A percentile compares a stretch with the other conserved stretches of the same genome.
Conservation (phyloP, 2,888 invertebrate species). For the Hylaea fasciaria region DNA sequence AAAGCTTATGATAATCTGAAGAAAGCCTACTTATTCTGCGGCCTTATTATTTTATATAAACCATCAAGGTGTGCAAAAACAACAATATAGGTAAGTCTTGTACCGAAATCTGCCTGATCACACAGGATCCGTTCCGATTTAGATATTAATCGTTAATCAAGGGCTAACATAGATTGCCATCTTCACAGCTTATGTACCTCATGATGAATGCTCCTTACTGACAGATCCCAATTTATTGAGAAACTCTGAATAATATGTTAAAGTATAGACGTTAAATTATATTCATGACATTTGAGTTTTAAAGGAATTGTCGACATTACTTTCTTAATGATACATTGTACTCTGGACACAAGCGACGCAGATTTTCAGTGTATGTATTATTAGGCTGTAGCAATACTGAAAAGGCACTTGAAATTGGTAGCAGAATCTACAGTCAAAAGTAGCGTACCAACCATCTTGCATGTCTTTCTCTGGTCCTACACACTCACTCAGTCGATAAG, state of each 20-base stretch:
- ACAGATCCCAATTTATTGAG: slow-evolving; percentile 19
- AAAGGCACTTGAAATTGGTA: too few species aligned
- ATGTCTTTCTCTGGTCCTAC: too few species aligned
- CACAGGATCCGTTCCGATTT: slow-evolving; percentile 23
- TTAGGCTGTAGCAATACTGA: too few species aligned
- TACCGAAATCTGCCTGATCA: slow-evolving; percentile 9
- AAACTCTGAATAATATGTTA: neutral
- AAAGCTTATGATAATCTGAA: too few species aligned
- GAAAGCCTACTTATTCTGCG: too few species aligned
- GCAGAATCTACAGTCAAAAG: too few species aligned
- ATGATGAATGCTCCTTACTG: slow-evolving; percentile 26
- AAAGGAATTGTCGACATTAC: neutral
- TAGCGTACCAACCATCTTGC: too few species aligned
- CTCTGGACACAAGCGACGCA: too few species aligned
- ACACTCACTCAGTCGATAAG: too few species aligned
- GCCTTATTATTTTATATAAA: too few species aligned
- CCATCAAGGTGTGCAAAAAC: neutral
- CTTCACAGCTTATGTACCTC: slow-evolving; percentile 18
- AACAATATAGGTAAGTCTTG: neutral
- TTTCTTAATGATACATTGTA: too few species aligned
- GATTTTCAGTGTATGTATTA: too few species aligned
- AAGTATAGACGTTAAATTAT: neutral
- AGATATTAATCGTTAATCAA: slow-evolving; percentile 33
- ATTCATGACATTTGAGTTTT: slow-evolving; percentile 5
- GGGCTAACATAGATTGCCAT: slow-evolving; percentile 20